Conservation (phyloP, 2,797 vertebrate genomes). For the Setipinna tenuifilis region DNA sequence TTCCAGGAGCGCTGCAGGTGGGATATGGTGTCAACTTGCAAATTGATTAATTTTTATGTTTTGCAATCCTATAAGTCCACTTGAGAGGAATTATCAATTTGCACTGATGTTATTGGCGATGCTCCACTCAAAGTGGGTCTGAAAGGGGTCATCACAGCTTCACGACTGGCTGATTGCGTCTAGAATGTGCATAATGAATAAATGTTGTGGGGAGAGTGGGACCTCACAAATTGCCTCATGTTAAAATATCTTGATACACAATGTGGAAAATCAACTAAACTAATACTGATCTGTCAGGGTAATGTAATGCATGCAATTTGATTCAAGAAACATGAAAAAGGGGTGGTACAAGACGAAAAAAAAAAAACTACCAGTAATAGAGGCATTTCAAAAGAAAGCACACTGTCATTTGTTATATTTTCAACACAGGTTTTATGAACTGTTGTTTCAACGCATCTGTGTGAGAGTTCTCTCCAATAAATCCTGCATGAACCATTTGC, state of each 20-base stretch:
- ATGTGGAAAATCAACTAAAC: background rate
- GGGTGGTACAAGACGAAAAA: background rate
- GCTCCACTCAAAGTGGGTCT: background rate
- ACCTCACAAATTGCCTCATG: background rate
- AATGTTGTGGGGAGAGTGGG: no score
- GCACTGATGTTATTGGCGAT: background rate
- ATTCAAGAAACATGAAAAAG: background rate
- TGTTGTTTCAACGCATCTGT: constrained; percentile 11
- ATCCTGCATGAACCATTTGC: constrained; percentile 20
- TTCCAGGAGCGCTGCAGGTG: background rate
- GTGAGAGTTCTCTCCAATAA: background rate
- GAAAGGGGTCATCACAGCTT: background rate
- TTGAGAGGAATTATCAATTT: background rate
- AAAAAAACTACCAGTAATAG: background rate
- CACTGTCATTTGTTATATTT: background rate
- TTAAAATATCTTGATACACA: background rate
- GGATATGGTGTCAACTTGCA: background rate
- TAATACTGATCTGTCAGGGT: background rate
- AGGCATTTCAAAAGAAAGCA: background rate
- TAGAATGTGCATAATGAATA: no score
- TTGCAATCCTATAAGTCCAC: background rate
- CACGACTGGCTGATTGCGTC: background rate
- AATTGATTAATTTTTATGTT: background rate
- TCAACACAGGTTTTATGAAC: background rate
- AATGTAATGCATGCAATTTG: background rate